These are phyloP conservation scores for Adelphocoris suturalis DNA, from an alignment of 2,888 invertebrate genomes.

Conservation along the genomic window DNA sequence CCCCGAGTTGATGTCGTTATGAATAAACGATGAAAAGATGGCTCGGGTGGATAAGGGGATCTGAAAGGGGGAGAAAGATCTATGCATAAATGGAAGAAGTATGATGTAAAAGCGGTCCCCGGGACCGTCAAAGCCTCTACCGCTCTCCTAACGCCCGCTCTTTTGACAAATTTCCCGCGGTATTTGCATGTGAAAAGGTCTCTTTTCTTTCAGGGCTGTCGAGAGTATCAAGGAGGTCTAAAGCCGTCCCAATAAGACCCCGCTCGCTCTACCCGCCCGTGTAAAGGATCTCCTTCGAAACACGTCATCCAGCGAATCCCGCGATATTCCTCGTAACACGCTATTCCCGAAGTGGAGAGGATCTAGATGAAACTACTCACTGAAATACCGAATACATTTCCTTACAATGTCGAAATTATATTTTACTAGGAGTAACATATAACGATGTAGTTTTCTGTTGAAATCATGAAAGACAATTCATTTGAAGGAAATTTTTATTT, in stretches of 20 bases:
- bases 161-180: constrained; percentile 3
- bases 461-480: no score
- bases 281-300: not conserved
- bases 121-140: not conserved
- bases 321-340: no score
- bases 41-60: not conserved
- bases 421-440: no score
- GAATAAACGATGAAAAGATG: constrained; percentile 30
- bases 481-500: no score
- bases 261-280: not conserved
- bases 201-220: not conserved
- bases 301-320: no score
- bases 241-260: not conserved
- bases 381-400: no score
- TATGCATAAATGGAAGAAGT: constrained; percentile 26
- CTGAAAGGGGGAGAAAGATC: not conserved
- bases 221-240: not conserved
- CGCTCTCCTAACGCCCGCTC: not conserved
- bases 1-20: not conserved
- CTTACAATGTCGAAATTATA: no score
- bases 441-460: no score
- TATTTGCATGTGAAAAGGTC: constrained; percentile 32
- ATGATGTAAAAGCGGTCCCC: constrained; percentile 4
- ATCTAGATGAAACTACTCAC: no score
- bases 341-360: no score